phyloP scores from a whole-genome alignment of 2,888 invertebrate species.

The Platypus cylindrus region DNA sequence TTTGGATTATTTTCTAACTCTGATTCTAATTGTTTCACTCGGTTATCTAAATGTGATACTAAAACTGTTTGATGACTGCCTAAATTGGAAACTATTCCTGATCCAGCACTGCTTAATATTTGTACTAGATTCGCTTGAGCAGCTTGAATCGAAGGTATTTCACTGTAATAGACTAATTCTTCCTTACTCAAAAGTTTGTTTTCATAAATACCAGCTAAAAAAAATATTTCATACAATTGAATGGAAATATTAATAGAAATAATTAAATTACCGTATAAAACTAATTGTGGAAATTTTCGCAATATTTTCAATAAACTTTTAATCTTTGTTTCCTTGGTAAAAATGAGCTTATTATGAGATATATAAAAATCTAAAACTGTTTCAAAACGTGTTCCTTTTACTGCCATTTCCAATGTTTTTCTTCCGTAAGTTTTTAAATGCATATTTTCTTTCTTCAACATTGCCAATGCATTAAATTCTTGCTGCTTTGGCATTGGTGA shows the following conservation, averaged over 20 bases:
- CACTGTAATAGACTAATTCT: constrained; percentile 53
- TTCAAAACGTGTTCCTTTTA: constrained; percentile 55
- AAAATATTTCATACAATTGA: constrained; percentile 1
- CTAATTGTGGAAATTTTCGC: constrained; percentile 57
- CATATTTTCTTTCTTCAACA: constrained; percentile 55
- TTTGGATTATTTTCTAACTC: too few relatives aligned
- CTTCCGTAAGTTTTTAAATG: constrained; percentile 52
- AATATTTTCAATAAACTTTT: constrained; percentile 48
- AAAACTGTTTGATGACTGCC: constrained; percentile 55
- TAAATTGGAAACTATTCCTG: constrained; percentile 50
- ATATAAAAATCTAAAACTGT: constrained; percentile 49
- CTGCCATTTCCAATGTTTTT: constrained; percentile 51
- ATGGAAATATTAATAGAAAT: too few relatives aligned
- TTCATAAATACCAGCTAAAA: constrained; percentile 60
- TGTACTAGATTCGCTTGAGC: constrained; percentile 57
- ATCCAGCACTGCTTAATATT: constrained; percentile 52
- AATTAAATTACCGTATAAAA: constrained; percentile 51
- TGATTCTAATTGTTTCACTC: constrained; percentile 33
- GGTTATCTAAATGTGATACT: constrained; percentile 52
- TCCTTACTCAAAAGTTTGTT: constrained; percentile 53
- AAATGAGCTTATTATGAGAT: constrained; percentile 53
- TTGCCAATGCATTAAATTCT: constrained; percentile 48
- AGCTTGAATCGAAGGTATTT: constrained; percentile 49
- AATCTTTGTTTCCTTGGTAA: constrained; percentile 53
- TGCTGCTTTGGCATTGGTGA: constrained; percentile 59